Base-by-base conservation (phyloP, 2,888 invertebrate genomes). In the Mythimna ferrago region DNA sequence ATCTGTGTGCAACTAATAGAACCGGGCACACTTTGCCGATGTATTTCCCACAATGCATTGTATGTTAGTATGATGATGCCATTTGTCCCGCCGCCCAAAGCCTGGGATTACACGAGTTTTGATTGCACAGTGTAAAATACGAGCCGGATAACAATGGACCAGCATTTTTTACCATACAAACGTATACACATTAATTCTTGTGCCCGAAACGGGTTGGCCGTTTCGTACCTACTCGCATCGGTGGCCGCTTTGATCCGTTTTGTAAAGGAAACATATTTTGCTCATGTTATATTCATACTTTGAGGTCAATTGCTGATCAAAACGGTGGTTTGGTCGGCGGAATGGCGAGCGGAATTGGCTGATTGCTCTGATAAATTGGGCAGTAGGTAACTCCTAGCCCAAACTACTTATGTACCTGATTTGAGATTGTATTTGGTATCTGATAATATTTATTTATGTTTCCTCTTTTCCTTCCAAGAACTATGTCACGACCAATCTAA, bases 231-330 rank as follows among this genome's bases (percentile, higher is more conserved):
- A 65, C 71, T 74, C 82, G 73, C 72, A 71, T 78, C 78, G 70
- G 44, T 71, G 53, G 41, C 44, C 60, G 70, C 66, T 78, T 70
- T 82, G 82, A 78, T 78, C 78, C 67, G 73, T 71, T 60, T 78
- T 82, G 78, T 51, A 74, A 74, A 72, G 72, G 72, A 66, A 72
- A 74, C 58, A 82, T 77, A 82, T 85, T 78, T 70, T 56, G 62
- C 71, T 82, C 82, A 82, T 85, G 85, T 84, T 70, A 82, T 78
- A 84, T 85, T 85, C 83, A 82, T 85, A 75, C 73, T 78, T 82
- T 71, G 71, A 69, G 85, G 79, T 85, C 85, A 82, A 82, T 85
- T 70, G 78, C 73, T 84, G 82, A 84, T 84, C 76, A 84, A 77
- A 84, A 81, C 64, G 78, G 78, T 10, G 66, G 63, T 73, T 73